Conservation (phyloP, 2,888 invertebrate genomes). For the Abrostola triplasia region DNA sequence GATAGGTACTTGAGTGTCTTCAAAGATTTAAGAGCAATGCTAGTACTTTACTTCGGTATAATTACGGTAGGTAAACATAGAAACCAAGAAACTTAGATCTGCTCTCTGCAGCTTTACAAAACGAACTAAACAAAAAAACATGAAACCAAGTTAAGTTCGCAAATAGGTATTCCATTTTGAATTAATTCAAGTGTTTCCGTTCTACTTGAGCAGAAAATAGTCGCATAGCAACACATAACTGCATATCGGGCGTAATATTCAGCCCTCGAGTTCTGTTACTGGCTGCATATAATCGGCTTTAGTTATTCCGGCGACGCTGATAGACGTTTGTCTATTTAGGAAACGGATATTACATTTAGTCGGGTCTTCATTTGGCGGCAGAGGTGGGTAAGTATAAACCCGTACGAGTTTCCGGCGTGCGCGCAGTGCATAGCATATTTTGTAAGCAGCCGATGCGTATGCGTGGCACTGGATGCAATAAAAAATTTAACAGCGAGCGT, state of each 20-base stretch:
- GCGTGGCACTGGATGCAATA: slow-evolving; percentile 77
- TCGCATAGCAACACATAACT: slow-evolving; percentile 58
- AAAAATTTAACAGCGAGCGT: slow-evolving; percentile 79
- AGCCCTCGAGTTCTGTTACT: slow-evolving; percentile 60
- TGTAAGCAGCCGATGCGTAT: slow-evolving; percentile 81
- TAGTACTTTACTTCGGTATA: background rate
- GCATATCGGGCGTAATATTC: slow-evolving; percentile 60
- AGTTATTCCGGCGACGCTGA: slow-evolving; percentile 86
- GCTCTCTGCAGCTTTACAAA: background rate
- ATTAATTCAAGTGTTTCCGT: slow-evolving; percentile 57
- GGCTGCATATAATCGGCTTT: slow-evolving; percentile 82
- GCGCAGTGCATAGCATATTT: slow-evolving; percentile 85
- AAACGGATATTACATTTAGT: slow-evolving; percentile 88
- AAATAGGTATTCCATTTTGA: slow-evolving; percentile 49
- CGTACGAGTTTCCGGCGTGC: slow-evolving; percentile 84
- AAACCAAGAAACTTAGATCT: background rate
- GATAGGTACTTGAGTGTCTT: slow-evolving; percentile 15
- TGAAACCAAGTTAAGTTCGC: slow-evolving; percentile 27
- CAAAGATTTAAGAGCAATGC: slow-evolving; percentile 11
- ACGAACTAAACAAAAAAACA: slow-evolving; percentile 9
- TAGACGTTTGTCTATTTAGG: slow-evolving; percentile 88
- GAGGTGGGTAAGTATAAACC: slow-evolving; percentile 85
- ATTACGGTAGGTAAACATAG: background rate
- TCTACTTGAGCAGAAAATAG: slow-evolving; percentile 60
- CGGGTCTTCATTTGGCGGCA: slow-evolving; percentile 86